Base-by-base conservation (phyloP, 2,888 invertebrate genomes). In the Incurvaria masculella region DNA sequence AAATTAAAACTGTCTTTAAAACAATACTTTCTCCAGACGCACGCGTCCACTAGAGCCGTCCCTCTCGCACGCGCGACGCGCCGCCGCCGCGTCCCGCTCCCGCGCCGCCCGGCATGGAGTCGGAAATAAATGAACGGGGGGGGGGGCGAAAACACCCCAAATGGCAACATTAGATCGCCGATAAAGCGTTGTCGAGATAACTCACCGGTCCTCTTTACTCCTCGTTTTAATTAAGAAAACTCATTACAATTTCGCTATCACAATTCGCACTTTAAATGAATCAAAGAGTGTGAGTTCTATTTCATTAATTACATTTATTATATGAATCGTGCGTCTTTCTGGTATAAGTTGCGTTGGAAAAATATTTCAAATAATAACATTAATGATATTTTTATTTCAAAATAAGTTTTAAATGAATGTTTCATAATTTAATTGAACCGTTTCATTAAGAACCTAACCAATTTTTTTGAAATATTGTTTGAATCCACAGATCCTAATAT, bases 1-100 rank as follows among this genome's bases (percentile, higher is more conserved):
- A 79, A 79, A 79, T 79, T 79, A 75, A 79, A 79, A 74, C 68
- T 72, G 73, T 73, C 75, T 73, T 73, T 73, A 72, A 69, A 74
- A 74, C 75, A 76, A 75, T 73, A 69, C 72, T 67, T 71, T 66
- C 65, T 67, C 68, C 14, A 42, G 16, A 18, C 8, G 11, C 16
- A 17, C n/a, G 16, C 42, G 19, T 5, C 18, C 27, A 18, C 20
- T 21, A 11, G 6, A 17, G 11, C 5, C 16, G 2, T 18, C 16
- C n/a, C 3, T 26, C 41, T 17, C 6, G 19, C 18, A 6, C 21
- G 23, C 44, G 5, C 11, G 5, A n/a, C 21, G 5, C 44, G 21
- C 56, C 56, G 61, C 14, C 39, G 39, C 16, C 41, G 16, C 41
- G 6, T 41, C 14, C 17, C 41, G 16, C 41, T 33, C 33, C 14